Base-by-base conservation (phyloP, 2,113 vertebrate species). In the Naja naja region DNA sequence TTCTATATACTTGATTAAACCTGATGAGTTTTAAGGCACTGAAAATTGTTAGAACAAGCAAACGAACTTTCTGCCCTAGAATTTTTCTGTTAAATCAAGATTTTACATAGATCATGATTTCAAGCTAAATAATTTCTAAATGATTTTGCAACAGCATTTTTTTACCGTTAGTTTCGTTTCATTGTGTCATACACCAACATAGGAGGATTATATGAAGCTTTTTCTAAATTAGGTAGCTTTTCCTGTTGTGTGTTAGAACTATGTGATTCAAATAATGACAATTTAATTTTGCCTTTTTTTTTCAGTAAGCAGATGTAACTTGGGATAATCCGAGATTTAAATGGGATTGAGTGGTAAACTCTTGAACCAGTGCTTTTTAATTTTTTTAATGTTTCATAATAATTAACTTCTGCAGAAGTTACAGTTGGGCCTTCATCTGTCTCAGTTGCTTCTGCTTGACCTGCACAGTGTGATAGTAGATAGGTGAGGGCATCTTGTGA, bases 81-180 rank as follows among this genome's bases (percentile, higher is more conserved):
- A 45, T 55, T 55, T 22, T n/a, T 18, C 52, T 81, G 34, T 20
- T 90, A 87, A 91, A 56, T 45, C 39, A 30, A 45, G 74, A 45
- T 91, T 53, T 34, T 34, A 16, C 25, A 87, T 25, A 47, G 39
- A 86, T 86, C 47, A 27, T 81, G n/a, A 2, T 39, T 88, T 74
- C 22, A 52, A 91, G 60, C 45, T 27, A 89, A 87, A 85, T 92
- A 60, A 58, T 45, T 90, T 94, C 64, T 91, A 52, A 81, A 81
- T 58, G 60, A 22, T 93, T 93, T 54, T 45, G 56, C 60, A 34
- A 81, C 88, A 20, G 39, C 11, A 64, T 18, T 58, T 87, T 58
- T 30, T 55, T 27, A 55, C 52, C 94, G 91, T 96, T 95, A 96
- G 93, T 96, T 96, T 93, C 94, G 92, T 95, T 93, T 92, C 93